Conservation (phyloP, 1,140 invertebrate genomes). For the Cyclargus thomasi region DNA sequence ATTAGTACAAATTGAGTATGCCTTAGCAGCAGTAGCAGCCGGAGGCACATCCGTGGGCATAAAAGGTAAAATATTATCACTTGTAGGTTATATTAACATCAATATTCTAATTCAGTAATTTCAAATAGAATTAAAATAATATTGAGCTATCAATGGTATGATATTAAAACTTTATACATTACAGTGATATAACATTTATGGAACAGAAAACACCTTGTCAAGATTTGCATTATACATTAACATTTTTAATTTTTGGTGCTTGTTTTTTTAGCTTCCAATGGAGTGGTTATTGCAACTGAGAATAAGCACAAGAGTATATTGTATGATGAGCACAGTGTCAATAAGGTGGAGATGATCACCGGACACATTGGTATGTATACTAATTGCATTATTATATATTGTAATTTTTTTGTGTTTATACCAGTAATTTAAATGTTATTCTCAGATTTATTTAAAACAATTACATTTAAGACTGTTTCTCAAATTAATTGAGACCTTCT, state of each 20-base stretch:
- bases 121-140: too few relatives aligned
- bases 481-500: too few relatives aligned
- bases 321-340: conserved; percentile 96
- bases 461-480: too few relatives aligned
- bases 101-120: too few relatives aligned
- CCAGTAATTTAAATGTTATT: too few relatives aligned
- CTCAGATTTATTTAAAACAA: too few relatives aligned
- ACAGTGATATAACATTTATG: too few relatives aligned
- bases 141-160: too few relatives aligned
- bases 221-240: not conserved
- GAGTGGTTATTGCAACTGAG: conserved; percentile 98
- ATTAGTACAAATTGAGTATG: conserved; percentile 99
- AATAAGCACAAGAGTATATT: conserved; percentile 98
- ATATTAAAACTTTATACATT: not conserved
- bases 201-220: too few relatives aligned
- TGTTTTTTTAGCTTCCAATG: conserved; percentile 86
- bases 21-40: conserved; percentile 97
- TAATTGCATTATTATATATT: not conserved
- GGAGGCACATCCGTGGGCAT: conserved; percentile 99
- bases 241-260: not conserved
- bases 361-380: conserved; percentile 78
- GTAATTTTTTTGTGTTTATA: too few relatives aligned
- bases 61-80: conserved; percentile 81
- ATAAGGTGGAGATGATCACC: conserved; percentile 97
- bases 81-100: conserved; percentile 5